phyloP scores from a whole-genome alignment of 1,140 invertebrate species.

The Drosophila funebris region DNA sequence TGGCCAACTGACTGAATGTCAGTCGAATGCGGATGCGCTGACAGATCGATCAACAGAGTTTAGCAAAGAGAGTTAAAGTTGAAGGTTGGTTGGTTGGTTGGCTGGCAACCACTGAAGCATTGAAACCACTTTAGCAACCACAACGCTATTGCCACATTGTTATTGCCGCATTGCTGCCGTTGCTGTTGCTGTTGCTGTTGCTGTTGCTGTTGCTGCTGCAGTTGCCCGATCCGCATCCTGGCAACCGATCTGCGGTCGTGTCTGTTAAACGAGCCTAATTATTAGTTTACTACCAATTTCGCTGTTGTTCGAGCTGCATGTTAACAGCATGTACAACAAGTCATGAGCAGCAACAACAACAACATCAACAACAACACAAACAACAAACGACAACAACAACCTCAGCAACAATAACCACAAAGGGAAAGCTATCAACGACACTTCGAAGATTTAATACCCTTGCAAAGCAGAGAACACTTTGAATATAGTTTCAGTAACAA shows the following conservation, averaged over 20 bases:
- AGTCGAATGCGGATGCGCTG: slow-evolving; percentile 50
- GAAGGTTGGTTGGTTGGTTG: slow-evolving; percentile 76
- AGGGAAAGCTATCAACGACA: no score
- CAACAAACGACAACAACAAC: not conserved
- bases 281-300: slow-evolving; percentile 79
- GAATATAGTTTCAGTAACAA: no score
- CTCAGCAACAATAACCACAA: no score
- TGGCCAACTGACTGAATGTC: slow-evolving; percentile 7
- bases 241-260: slow-evolving; percentile 35
- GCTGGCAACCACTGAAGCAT: slow-evolving; percentile 32
- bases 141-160: not conserved
- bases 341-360: slow-evolving; percentile 46
- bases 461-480: no score
- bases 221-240: slow-evolving; percentile 3
- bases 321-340: slow-evolving; percentile 78
- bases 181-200: not conserved
- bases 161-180: not conserved
- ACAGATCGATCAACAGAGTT: slow-evolving; percentile 69
- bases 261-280: slow-evolving; percentile 77
- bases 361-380: slow-evolving; percentile 6
- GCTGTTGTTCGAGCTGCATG: slow-evolving; percentile 40
- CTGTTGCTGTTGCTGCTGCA: slow-evolving; percentile 1
- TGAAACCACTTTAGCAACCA: slow-evolving; percentile 12
- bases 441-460: no score
- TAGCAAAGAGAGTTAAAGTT: slow-evolving; percentile 55